A percentile compares a stretch with the other conserved stretches of the same genome.
These are phyloP conservation scores for Natator depressus DNA, from an alignment of 2,113 vertebrate genomes.

Conservation along the genomic window DNA sequence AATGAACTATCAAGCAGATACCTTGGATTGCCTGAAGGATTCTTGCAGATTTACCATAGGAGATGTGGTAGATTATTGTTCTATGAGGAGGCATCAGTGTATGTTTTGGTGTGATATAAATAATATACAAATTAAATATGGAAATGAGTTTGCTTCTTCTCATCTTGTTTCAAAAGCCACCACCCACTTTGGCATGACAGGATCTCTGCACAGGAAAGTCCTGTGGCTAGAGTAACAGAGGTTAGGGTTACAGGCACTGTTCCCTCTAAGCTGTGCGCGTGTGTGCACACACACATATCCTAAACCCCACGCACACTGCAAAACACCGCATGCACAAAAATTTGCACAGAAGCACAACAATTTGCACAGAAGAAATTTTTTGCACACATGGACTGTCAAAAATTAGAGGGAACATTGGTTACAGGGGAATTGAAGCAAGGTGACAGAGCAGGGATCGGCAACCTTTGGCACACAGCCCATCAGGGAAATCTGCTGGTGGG, in stretches of 20 bases:
- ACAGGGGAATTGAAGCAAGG: background rate
- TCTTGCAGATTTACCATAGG: background rate
- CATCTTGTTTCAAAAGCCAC: background rate
- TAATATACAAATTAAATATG: background rate
- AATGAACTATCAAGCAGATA: background rate
- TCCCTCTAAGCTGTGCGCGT: no score
- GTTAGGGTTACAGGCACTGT: background rate
- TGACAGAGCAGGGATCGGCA: background rate
- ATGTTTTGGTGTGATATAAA: background rate
- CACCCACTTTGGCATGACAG: background rate
- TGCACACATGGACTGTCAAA: no score
- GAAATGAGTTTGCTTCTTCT: background rate
- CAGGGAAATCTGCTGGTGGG: no score
- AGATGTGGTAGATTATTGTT: background rate
- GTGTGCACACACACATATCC: no score
- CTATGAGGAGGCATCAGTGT: background rate
- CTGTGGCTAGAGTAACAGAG: background rate
- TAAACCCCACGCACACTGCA: no score
- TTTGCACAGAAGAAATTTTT: no score
- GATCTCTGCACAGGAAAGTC: background rate
- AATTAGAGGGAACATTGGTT: background rate
- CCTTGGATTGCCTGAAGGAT: background rate
- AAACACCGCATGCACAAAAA: no score
- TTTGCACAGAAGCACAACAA: no score
- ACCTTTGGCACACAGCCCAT: no score